A percentile compares a stretch with the other conserved stretches of the same genome.
Conservation (phyloP, 2,113 vertebrate genomes). For the Picathartes gymnocephalus region DNA sequence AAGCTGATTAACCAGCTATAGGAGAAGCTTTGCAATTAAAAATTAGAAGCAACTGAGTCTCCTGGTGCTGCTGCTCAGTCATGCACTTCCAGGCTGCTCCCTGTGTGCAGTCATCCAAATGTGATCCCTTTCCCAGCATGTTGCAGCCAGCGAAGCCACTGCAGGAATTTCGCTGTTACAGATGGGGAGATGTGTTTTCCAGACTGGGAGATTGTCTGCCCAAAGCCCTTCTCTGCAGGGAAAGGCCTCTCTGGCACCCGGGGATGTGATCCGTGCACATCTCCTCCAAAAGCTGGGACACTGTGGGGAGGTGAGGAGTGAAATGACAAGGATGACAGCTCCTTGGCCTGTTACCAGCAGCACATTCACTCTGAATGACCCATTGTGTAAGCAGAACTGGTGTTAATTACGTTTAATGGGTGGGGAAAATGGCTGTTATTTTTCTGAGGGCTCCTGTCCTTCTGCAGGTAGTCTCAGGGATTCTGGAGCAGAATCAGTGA, state of each 20-base stretch:
- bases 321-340: neutral
- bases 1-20: neutral
- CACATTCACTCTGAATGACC: constrained; percentile 21
- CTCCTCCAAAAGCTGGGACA: neutral
- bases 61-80: neutral
- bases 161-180: neutral
- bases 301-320: neutral
- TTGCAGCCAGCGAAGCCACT: neutral
- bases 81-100: neutral
- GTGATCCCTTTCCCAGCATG: neutral
- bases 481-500: neutral
- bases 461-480: neutral
- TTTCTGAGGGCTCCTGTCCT: neutral
- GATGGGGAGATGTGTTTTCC: neutral
- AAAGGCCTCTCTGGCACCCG: neutral
- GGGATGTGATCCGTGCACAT: neutral
- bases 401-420: constrained; percentile 3
- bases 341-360: neutral
- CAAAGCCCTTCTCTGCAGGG: neutral
- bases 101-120: neutral
- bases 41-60: neutral
- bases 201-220: neutral
- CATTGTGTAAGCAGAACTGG: constrained; percentile 17
- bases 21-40: neutral
- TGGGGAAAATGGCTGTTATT: neutral